Base-by-base conservation (phyloP, 2,888 invertebrate genomes). In the Perithous albicinctus region DNA sequence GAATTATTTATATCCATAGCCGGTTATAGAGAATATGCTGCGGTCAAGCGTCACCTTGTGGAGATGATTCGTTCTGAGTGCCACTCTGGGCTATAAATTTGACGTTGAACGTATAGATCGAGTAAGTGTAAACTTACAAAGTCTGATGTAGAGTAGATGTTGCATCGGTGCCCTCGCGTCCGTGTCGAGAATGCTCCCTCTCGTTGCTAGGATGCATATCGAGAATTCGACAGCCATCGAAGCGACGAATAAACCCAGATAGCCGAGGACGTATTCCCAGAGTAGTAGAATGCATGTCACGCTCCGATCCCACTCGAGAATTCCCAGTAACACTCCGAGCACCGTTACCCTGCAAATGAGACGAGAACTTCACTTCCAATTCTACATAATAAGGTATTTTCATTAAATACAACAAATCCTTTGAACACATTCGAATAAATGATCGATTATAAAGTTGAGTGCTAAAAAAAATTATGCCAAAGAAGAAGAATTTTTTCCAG, bases 121-220 rank as follows among this genome's bases (percentile, higher is more conserved):
- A 3, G 5, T 1, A 35, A 15, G 59, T 32, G 5, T 18, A n/a
- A 83, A 90, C 94, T 95, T 93, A 97, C 97, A 95, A 86, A 97
- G 94, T 91, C 96, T 94, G 86, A 95, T 93, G 93, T 97, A 97
- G 88, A 97, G 95, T 88, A 97, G 94, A 91, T 96, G 96, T 93
- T 96, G 96, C 94, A 97, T 96, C 85, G 96, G 95, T 86, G 95
- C 94, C 78, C 97, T 94, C 10, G 95, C 95, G 51, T 94, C 94
- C n/a, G 96, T 95, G 90, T 97, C 95, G 87, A 97, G 94, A 88
- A 97, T 97, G 90, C 96, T 96, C 79, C 97, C 97, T 84, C 96
- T 94, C 93, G 96, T 95, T 83, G 97, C 96, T 84, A 97, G 94
- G 89, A 95, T 93, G 89, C 96, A 96, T 87, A 97, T 96, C 87